Evolutionary conservation across 1,140 invertebrate species (phyloP), one percentile per base, ranked within the genome.

Genomic region (Cherax quadricarinatus): DNA sequence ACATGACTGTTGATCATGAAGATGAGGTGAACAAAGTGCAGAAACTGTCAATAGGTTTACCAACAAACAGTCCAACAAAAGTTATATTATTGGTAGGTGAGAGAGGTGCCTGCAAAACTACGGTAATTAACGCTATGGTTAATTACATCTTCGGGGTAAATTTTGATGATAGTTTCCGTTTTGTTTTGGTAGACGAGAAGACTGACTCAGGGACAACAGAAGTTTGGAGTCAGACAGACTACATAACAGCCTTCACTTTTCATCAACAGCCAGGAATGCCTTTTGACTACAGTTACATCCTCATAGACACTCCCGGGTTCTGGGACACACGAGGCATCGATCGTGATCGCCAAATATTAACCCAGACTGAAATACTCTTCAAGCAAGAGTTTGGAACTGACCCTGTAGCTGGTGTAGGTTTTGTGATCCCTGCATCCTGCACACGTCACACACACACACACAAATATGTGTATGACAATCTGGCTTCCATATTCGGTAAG

Each of bases 91-190:
- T 88, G 6, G 86, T 88, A 9, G 86, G 86, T 12, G 86, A 78
- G 9, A 88, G 78, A 4, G 86, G 86, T n/a, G 30, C 86, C 0
- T 78, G 86, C 14, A 88, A 88, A 62, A 88, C 86, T 4, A 88
- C 86, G 6, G 53, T 88, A 12, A 88, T 88, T 80, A 88, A 88
- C 81, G 86, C 86, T 16, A 88, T 88, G 86, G 86, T 88, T 1
- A 88, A 88, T 21, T 88, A 80, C 57, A 88, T 88, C 51, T 62
- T 62, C 48, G 48, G 86, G 21, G 78, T 88, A 2, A 51, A 88
- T 18, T 88, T 88, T 81, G n/a, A 10, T 14, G 86, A 88, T 88
- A 75, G 81, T 41, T 88, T 88, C 86, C 79, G 86, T 21, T 48
- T 88, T 14, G 48, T 88, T 24, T 57, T 88, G 48, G 57, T 88